Conservation (phyloP, 2,888 invertebrate genomes). For the Halictus quadricinctus region DNA sequence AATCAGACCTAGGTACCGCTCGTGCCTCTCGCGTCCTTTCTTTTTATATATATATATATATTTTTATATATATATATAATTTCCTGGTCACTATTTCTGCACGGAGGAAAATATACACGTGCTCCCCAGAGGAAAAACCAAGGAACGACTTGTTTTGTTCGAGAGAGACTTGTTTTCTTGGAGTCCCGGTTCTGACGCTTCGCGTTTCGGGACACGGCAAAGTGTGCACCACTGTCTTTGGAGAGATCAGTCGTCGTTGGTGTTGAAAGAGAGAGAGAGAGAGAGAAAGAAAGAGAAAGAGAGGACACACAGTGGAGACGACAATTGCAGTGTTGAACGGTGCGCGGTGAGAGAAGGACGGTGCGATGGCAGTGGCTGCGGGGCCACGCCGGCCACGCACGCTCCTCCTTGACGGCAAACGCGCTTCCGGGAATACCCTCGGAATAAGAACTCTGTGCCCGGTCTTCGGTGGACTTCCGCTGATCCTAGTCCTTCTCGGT, state of each 20-base stretch:
- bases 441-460: slow-evolving; percentile 48
- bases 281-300: not conserved
- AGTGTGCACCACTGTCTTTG: not conserved
- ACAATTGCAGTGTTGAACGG: slow-evolving; percentile 41
- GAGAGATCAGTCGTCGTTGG: not conserved
- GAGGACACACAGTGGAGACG: slow-evolving; percentile 42
- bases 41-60: slow-evolving; percentile 1
- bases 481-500: slow-evolving; percentile 41
- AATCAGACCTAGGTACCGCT: slow-evolving; percentile 63
- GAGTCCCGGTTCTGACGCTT: not conserved
- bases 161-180: not conserved
- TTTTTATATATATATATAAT: not conserved
- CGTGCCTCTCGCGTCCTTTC: slow-evolving; percentile 61
- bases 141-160: not conserved
- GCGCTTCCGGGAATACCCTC: slow-evolving; percentile 63
- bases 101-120: not conserved
- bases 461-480: slow-evolving; percentile 50
- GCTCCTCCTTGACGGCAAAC: slow-evolving; percentile 72
- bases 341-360: slow-evolving; percentile 65
- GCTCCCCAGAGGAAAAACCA: not conserved
- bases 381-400: slow-evolving; percentile 76
- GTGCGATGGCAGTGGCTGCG: slow-evolving; percentile 79
- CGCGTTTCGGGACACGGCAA: not conserved
- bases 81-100: not conserved
- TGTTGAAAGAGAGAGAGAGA: not conserved